phyloP scores from a whole-genome alignment of 2,797 vertebrate species.

The Acanthurus leucopareius region DNA sequence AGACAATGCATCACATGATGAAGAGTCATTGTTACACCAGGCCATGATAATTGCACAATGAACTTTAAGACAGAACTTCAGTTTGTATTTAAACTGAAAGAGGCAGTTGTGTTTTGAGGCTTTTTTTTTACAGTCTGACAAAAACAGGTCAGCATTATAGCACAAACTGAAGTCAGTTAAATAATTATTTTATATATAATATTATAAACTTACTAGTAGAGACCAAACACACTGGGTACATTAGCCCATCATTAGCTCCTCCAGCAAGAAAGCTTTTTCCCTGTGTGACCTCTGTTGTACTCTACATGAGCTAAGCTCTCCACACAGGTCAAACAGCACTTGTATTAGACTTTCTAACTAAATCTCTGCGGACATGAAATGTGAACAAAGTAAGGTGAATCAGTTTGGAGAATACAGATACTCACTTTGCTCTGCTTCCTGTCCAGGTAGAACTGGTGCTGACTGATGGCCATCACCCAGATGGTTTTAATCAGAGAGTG shows the following conservation, averaged over 20 bases:
- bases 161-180: neutral
- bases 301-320: constrained; percentile 4
- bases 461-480: constrained; percentile 99
- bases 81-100: constrained; percentile 3
- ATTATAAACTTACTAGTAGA: neutral
- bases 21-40: constrained; percentile 32
- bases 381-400: constrained; percentile 6
- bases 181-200: neutral
- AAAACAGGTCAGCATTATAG: neutral
- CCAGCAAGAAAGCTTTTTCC: neutral
- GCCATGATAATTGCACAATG: constrained; percentile 26
- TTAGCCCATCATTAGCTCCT: neutral
- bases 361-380: neutral
- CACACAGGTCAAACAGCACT: neutral
- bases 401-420: constrained; percentile 21
- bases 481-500: constrained; percentile 98
- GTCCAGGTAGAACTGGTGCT: constrained; percentile 99
- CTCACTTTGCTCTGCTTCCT: constrained; percentile 98
- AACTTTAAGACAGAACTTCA: neutral
- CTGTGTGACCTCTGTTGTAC: neutral
- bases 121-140: constrained; percentile 9
- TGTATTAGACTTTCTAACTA: neutral
- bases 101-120: neutral
- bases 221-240: neutral
- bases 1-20: constrained; percentile 52